Base-by-base conservation (phyloP, 2,888 invertebrate genomes). In the Bhutanitis thaidina region DNA sequence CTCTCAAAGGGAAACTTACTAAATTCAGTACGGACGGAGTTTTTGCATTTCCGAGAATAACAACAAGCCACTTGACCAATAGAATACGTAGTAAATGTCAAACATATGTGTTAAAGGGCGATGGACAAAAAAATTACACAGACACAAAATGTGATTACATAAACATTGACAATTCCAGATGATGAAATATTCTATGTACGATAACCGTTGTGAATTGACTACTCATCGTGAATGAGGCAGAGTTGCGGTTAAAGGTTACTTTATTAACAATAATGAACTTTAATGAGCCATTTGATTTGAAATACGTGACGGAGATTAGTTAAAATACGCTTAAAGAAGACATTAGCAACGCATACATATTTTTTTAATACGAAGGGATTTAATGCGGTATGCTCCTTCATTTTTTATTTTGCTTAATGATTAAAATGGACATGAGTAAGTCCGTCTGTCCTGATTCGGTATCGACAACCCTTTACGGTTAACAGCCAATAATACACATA, bases 1-100 rank as follows among this genome's bases (percentile, higher is more conserved):
- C 73, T 71, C 57, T 68, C 59, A 55, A 56, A 55, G 55, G 40
- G 51, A 59, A 64, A 69, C 64, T 62, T 60, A 64, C 54, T 60
- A 67, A 64, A 56, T 59, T 60, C 55, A 58, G 46, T 34, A 7
- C 34, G 34, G 27, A 27, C 1, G 49, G 48, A 58, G 61, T 62
- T 65, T 67, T 67, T 65, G 67, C 58, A 59, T 67, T 72, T 68
- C 66, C 60, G 62, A 60, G 64, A 73, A 68, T 1, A 34, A 34
- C 57, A 64, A 61, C 54, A 30, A 15, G 5, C 7, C 30, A 30
- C 10, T 41, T 41, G 14, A 15, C 14, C 10, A 27, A 32, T 34
- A 12, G 12, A 1, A 52, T 54, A 52, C 55, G 38, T 46, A 15
- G 25, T 44, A 20, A 29, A 51, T 37, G 36, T 52, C 7, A 8